These are phyloP conservation scores for Phoxinus phoxinus DNA, from an alignment of 2,113 vertebrate genomes.

Conservation along the genomic window DNA sequence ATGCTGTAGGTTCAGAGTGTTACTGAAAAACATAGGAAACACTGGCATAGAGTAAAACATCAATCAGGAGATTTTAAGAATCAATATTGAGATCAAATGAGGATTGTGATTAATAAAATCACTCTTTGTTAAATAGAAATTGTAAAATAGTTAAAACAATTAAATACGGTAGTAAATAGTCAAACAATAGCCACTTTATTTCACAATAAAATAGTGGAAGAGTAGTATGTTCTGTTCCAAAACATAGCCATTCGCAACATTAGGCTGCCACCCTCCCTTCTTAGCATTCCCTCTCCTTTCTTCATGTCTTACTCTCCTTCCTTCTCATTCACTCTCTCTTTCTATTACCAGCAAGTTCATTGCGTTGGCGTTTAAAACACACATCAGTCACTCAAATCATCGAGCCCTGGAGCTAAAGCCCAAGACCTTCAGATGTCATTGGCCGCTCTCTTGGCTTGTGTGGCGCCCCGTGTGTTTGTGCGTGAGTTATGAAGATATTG, in stretches of 20 bases:
- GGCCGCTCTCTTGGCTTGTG: conserved; percentile 76
- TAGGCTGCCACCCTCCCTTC: background rate
- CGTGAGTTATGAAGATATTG: conserved; percentile 85
- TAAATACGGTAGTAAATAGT: background rate
- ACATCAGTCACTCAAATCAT: conserved; percentile 78
- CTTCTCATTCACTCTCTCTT: conserved; percentile 55
- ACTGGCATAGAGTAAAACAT: no score
- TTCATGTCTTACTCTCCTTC: background rate
- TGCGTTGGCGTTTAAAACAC: conserved; percentile 64
- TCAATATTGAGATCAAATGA: no score
- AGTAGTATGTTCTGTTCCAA: background rate
- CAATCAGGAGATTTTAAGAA: no score
- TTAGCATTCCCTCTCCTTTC: conserved; percentile 19
- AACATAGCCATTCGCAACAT: background rate
- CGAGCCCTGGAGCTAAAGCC: conserved; percentile 71
- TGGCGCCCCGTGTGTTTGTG: conserved; percentile 62
- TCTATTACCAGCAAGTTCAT: conserved; percentile 75
- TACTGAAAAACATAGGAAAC: no score
- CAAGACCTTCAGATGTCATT: conserved; percentile 87
- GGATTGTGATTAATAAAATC: no score
- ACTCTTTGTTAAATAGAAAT: no score
- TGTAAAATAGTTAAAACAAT: background rate
- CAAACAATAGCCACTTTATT: background rate
- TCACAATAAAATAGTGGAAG: background rate
- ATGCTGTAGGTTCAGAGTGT: no score